Conservation (phyloP, 2,113 vertebrate species). For the Platysternon megacephalum region DNA sequence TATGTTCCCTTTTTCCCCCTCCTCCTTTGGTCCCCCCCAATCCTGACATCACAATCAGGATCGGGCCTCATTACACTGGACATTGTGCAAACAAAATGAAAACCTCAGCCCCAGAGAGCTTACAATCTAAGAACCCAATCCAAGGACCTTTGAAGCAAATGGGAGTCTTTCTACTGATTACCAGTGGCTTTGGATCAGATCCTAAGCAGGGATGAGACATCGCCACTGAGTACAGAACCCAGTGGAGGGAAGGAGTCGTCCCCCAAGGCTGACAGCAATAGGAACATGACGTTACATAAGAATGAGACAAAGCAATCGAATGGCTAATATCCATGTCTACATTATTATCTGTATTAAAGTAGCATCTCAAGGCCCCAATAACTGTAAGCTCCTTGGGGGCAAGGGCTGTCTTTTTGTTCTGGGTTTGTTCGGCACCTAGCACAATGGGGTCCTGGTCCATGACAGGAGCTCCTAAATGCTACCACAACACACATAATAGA, state of each 20-base stretch:
- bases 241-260: not conserved
- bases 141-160: too few species aligned
- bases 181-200: not conserved
- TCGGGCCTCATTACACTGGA: not conserved
- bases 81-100: not conserved
- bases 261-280: not conserved
- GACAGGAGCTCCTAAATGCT: not conserved
- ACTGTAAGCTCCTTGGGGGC: accelerated
- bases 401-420: not conserved
- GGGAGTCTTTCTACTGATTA: not conserved
- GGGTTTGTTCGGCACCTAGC: not conserved
- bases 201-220: not conserved
- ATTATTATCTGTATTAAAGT: not conserved
- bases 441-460: not conserved
- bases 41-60: not conserved
- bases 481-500: not conserved
- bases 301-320: not conserved
- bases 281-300: not conserved
- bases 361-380: not conserved
- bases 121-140: not conserved
- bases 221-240: not conserved
- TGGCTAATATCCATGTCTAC: not conserved
- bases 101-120: not conserved
- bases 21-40: not conserved
- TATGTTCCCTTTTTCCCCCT: not conserved